Evolutionary conservation across 2,888 invertebrate species (phyloP), one percentile per base, ranked within the genome.

Genomic region (Acrobasis consociella): DNA sequence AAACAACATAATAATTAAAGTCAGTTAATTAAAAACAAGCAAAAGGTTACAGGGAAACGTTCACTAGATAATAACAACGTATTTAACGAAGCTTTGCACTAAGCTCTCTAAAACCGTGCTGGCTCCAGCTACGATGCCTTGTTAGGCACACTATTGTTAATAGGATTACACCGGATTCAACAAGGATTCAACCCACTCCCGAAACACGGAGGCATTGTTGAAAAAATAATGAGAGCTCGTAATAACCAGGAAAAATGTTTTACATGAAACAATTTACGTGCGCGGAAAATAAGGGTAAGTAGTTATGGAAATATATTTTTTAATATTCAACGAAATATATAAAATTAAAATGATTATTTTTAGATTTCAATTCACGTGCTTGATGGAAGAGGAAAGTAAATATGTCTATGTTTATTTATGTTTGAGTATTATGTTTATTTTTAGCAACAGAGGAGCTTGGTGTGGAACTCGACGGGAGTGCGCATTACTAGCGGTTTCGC

Each of bases 151-250:
- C 59, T 60, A 60, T 37, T 60, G 59, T 60, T 60, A 60, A 60
- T 60, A 60, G 49, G 59, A 60, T 60, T 60, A 50, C 50, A 60
- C 8, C n/a, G 49, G 50, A 16, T 38, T 50, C 38, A 38, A 60
- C 59, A 50, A 46, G 13, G 46, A 13, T 46, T 5, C n/a, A 46
- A 46, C 46, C 46, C n/a, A 46, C 46, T 46, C 46, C 22, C 13
- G 13, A 10, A n/a, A 46, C 46, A 46, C n/a, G 46, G 38, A 7
- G 5, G 58, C 17, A 15, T 50, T 60, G 59, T 60, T 60, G 58
- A 50, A 60, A 60, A 60, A 50, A 60, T 60, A 50, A 60, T 50
- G 50, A 50, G 59, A 60, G 50, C 11, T 17, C 38, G 31, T 49
- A 49, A 59, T 55, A 55, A 39, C 16, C 5, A 2, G 55, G 3